A percentile compares a stretch with the other conserved stretches of the same genome.
Conservation (phyloP, 2,113 vertebrate species). For the Chitala chitala region DNA sequence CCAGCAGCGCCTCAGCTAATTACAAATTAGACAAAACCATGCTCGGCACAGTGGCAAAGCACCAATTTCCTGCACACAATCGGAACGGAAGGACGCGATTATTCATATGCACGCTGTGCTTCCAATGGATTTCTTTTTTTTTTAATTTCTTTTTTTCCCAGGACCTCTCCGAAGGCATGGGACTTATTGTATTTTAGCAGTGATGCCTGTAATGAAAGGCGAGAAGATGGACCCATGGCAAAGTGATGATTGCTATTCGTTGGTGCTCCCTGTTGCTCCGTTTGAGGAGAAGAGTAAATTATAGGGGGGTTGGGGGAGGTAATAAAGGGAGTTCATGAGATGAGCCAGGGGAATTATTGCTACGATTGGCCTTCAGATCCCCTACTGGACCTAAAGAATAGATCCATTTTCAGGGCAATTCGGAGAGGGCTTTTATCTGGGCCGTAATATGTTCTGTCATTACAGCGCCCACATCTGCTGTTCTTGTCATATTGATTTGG, state of each 20-base stretch:
- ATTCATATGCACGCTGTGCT: conserved; percentile 39
- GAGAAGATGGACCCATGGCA: conserved; percentile 39
- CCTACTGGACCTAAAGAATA: neutral
- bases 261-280: neutral
- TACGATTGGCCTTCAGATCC: neutral
- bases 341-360: neutral
- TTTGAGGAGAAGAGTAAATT: conserved; percentile 16
- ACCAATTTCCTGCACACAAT: neutral
- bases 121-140: neutral
- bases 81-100: conserved; percentile 43
- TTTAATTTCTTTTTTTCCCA: neutral
- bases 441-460: neutral
- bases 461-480: neutral
- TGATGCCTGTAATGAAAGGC: conserved; percentile 50
- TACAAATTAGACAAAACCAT: too few species aligned
- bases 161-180: conserved; percentile 39
- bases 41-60: too few species aligned
- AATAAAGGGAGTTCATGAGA: conserved; percentile 37
- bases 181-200: conserved; percentile 41
- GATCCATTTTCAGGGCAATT: neutral
- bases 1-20: too few species aligned
- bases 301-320: too few species aligned
- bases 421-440: neutral
- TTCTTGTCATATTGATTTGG: conserved; percentile 4
- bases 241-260: conserved; percentile 48